These are phyloP conservation scores for Ptychobarbus kaznakovi DNA, from an alignment of 2,797 vertebrate genomes.

Conservation along the genomic window DNA sequence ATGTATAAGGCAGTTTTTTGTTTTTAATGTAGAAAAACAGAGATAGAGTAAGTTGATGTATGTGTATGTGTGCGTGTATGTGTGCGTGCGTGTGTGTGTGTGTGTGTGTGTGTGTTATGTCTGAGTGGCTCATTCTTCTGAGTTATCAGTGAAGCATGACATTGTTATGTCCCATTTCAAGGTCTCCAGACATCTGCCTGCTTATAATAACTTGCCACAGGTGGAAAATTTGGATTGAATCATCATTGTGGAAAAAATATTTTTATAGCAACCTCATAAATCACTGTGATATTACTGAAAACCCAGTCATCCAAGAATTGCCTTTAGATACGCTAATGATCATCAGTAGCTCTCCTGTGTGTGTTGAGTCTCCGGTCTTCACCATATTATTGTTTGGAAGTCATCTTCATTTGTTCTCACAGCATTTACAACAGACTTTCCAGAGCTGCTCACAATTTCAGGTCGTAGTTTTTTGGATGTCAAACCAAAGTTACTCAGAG, in stretches of 20 bases:
- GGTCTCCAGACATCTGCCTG: slow-evolving; percentile 17
- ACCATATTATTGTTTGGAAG: slow-evolving; percentile 21
- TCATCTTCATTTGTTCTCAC: not conserved
- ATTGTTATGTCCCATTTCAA: slow-evolving; percentile 40
- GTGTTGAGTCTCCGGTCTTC: slow-evolving; percentile 2
- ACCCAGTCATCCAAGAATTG: slow-evolving; percentile 21
- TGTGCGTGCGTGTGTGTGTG: not conserved
- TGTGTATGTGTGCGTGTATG: not conserved
- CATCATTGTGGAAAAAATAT: not conserved
- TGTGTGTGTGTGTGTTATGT: slow-evolving; percentile 47
- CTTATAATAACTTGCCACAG: slow-evolving; percentile 28
- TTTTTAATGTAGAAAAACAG: slow-evolving; percentile 24
- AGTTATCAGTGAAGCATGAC: slow-evolving; percentile 44
- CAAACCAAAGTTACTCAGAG: not conserved
- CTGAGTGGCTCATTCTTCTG: slow-evolving; percentile 42
- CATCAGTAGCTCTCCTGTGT: not conserved
- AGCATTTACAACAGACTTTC: not conserved
- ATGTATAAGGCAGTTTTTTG: slow-evolving; percentile 1
- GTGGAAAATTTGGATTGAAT: slow-evolving; percentile 31
- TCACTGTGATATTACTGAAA: slow-evolving; percentile 43
- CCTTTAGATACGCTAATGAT: slow-evolving; percentile 10
- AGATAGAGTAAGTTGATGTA: slow-evolving; percentile 3
- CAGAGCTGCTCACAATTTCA: not conserved
- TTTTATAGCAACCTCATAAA: slow-evolving; percentile 21
- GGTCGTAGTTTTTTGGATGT: not conserved